Conservation (phyloP, 2,797 vertebrate genomes). For the Lateolabrax maculatus region DNA sequence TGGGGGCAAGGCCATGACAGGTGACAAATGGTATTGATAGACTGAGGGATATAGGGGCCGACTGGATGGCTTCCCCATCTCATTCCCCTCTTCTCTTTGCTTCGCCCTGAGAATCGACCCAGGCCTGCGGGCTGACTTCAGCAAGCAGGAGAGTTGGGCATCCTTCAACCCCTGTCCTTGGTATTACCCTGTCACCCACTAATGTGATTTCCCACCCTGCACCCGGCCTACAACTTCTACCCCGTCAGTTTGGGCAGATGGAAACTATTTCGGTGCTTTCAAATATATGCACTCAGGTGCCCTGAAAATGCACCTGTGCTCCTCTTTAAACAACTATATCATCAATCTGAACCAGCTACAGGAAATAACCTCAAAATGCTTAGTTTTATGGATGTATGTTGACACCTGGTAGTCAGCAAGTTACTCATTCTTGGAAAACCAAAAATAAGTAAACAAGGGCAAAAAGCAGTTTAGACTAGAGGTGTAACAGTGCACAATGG, state of each 20-base stretch:
- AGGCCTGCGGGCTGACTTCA: conserved; percentile 41
- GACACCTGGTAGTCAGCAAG: not conserved
- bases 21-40: conserved; percentile 70
- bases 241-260: not conserved
- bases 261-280: not conserved
- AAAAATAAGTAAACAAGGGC: not conserved
- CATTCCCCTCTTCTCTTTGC: conserved; percentile 40
- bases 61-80: conserved; percentile 50
- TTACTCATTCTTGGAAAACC: not conserved
- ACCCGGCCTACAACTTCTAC: conserved; percentile 1
- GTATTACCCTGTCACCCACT: conserved; percentile 43
- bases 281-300: not conserved
- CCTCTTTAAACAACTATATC: not conserved
- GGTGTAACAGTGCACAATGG: too few species aligned
- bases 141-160: conserved; percentile 19
- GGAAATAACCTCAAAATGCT: not conserved
- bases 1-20: conserved; percentile 56
- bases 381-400: not conserved
- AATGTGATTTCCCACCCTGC: conserved; percentile 31
- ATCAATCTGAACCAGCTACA: not conserved
- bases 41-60: conserved; percentile 43
- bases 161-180: conserved; percentile 45
- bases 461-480: not conserved
- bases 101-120: conserved; percentile 59
- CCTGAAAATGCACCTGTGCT: not conserved